Evolutionary conservation across 2,113 vertebrate genomes (phyloP), one percentile per base, ranked within the genome.

Genomic region (Epinephelus lanceolatus): DNA sequence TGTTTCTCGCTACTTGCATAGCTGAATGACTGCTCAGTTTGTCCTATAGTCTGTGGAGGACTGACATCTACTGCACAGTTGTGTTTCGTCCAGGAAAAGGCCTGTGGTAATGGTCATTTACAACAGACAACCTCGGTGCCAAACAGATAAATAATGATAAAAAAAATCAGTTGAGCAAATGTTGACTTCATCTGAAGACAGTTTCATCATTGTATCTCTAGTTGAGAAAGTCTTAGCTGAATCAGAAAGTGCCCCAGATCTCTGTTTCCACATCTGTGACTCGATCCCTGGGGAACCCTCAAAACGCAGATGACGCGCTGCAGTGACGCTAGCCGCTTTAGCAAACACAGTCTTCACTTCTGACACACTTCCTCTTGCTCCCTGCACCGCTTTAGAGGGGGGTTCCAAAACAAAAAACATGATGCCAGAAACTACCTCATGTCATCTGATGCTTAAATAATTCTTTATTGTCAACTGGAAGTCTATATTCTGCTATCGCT

Each of bases 261-360:
- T 88, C 73, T 78, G 21, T 75, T 74, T 81, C 47, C 57, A 84
- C 83, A 86, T 86, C 84, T 90, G 83, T 86, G 72, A 83, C 67
- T 61, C 42, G 21, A 47, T 85, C 89, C 79, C 86, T 23, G 8
- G 65, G 81, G 78, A 59, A 9, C 17, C 56, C 47, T 66, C 59
- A 69, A 81, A 88, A 83, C n/a, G 30, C 33, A 23, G n/a, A 63
- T 71, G 79, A 84, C 2, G 27, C 4, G 6, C 62, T 57, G 74
- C 77, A 12, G 68, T 52, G 68, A 79, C 2, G 66, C 51, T 57
- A 21, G 19, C 71, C 1, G n/a, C n/a, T 25, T 45, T 47, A 63
- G 25, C 52, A 55, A 75, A 71, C 23, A 70, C 17, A 70, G 37
- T 76, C 68, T 79, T 71, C 68, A 62, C 23, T 19, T 1, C 40